Conservation (phyloP, 2,113 vertebrate species). For the Pavo muticus region DNA sequence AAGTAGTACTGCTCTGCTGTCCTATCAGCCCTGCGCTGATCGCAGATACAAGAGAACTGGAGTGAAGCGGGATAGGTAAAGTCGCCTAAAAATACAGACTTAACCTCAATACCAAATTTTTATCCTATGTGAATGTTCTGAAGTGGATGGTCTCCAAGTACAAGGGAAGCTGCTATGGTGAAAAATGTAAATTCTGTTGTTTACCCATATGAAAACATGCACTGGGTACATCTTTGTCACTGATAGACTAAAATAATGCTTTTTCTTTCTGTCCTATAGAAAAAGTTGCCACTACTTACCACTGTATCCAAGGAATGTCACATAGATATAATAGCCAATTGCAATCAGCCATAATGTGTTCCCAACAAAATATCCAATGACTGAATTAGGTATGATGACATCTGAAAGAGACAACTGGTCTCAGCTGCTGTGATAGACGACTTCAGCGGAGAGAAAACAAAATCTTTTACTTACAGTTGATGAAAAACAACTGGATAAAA, state of each 20-base stretch:
- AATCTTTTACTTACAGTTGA: conserved; percentile 89
- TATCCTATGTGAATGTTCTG: neutral
- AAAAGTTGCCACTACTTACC: conserved; percentile 79
- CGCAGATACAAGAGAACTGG: no score
- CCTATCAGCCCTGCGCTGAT: rapidly evolving
- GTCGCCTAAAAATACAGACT: neutral
- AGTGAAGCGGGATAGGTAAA: neutral
- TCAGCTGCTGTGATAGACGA: neutral
- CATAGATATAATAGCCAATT: conserved; percentile 95
- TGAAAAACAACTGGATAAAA: conserved; percentile 97
- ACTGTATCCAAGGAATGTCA: conserved; percentile 97
- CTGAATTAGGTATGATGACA: conserved; percentile 87
- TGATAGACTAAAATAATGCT: neutral
- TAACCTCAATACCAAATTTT: neutral
- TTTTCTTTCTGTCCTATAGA: neutral
- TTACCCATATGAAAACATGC: neutral
- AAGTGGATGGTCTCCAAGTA: neutral
- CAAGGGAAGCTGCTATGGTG: neutral
- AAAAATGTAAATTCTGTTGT: neutral
- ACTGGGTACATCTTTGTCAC: neutral
- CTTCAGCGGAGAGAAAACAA: neutral
- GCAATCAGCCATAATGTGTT: conserved; percentile 95
- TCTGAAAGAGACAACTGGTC: conserved; percentile 80
- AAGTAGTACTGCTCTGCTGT: neutral
- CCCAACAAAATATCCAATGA: conserved; percentile 85